These are phyloP conservation scores for Keiferia lycopersicella DNA, from an alignment of 2,888 invertebrate genomes.

Conservation along the genomic window DNA sequence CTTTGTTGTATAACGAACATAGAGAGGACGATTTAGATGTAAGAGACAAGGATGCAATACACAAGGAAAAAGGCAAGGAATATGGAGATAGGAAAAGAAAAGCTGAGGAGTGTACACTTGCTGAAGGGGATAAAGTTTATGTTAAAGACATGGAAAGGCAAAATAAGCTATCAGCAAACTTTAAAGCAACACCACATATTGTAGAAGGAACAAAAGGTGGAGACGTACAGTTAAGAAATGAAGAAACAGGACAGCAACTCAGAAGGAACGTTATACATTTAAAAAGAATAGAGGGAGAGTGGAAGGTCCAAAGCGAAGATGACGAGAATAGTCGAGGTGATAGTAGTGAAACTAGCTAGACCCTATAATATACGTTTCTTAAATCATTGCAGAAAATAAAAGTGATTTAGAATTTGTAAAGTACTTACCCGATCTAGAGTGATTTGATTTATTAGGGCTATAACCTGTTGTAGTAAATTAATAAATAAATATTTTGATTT, in stretches of 20 bases:
- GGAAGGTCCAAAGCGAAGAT: neutral
- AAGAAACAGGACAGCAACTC: constrained; percentile 8
- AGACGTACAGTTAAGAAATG: constrained; percentile 5
- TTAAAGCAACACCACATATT: neutral
- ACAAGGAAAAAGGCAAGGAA: no score
- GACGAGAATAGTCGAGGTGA: neutral
- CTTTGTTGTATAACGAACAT: no score
- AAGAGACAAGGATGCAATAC: no score
- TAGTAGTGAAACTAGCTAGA: neutral
- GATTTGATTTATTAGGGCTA: no score
- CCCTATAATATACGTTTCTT: neutral
- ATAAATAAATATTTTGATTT: no score
- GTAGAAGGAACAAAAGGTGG: constrained; percentile 2
- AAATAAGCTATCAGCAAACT: constrained; percentile 33
- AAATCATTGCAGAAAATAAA: neutral
- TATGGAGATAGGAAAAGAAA: neutral
- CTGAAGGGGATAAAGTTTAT: constrained; percentile 37
- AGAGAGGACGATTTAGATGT: no score
- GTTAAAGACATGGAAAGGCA: constrained; percentile 32
- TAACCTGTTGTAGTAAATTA: no score
- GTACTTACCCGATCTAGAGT: neutral
- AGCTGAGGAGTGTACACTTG: neutral
- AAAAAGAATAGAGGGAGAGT: constrained; percentile 14
- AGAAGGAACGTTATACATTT: constrained; percentile 15
- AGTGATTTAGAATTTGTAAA: neutral